Base-by-base conservation (phyloP, 2,888 invertebrate genomes). In the Coecobrya sp. region DNA sequence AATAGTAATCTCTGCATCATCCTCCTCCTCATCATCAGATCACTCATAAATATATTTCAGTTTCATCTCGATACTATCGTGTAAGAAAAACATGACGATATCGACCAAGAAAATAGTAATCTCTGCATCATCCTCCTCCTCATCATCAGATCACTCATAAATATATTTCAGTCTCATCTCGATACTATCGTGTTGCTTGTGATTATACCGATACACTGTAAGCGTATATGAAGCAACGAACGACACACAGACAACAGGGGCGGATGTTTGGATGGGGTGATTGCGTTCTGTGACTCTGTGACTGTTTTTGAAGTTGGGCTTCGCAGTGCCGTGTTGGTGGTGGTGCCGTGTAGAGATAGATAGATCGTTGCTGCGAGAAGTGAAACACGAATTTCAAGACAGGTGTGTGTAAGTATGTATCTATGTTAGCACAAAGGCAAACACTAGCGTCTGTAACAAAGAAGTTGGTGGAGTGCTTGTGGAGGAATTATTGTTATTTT, bases 301-400 rank as follows among this genome's bases (percentile, higher is more conserved):
- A 55, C 52, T 55, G 52, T 81, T 81, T 81, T 81, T 81, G 55
- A 10, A 55, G 55, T 27, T 55, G 59, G 16, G 49, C 79, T 52
- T 52, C 30, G n/a, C 81, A 81, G 81, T 81, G n/a, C 16, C 55
- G 81, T 55, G 81, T 55, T 81, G 81, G 81, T 81, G 52, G 25
- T 81, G 81, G 81, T 81, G 55, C 55, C 22, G 81, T 81, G 27
- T 55, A 59, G 55, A 81, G 55, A 30, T 79, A 45, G 52, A 68
- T 11, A n/a, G n/a, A 55, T 16, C 49, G 42, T 30, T 30, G 30
- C 8, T 30, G 27, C n/a, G 59, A 81, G 49, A 45, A 22, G 13
- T 11, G 55, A 19, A n/a, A 81, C n/a, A n/a, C n/a, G n/a, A n/a
- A n/a, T n/a, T 25, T n/a, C 16, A 52, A 52, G 52, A 36, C 59